Evolutionary conservation across 2,888 invertebrate genomes (phyloP), one percentile per base, ranked within the genome.

Genomic region (Chymomyza fuscimana): DNA sequence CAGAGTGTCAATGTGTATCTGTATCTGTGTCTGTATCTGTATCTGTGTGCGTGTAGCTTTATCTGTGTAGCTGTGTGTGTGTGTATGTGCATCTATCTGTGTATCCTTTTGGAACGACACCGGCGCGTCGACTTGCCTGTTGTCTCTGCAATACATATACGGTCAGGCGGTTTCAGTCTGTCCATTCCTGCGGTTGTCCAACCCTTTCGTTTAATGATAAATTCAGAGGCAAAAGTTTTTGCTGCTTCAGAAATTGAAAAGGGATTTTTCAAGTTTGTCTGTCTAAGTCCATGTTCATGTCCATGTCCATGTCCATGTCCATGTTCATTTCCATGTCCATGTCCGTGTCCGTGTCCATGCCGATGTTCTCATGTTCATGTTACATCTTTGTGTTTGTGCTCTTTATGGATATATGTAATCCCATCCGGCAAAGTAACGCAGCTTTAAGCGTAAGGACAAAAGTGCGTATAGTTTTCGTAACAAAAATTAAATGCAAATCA

Each of bases 141-240:
- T 46, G 40, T 46, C 40, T 46, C 40, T 46, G 40, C 40, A 32
- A 32, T 32, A 32, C 32, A 32, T 46, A 46, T 46, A 46, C 40
- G 40, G 40, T 12, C 40, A 46, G 40, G 40, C 40, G 40, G 12
- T 46, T 52, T 7, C 9, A 19, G 61, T 60, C 66, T 10, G 25
- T 66, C 52, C 60, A 66, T 51, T 54, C 36, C 50, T 61, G 60
- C 60, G 25, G 50, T 52, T 51, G 54, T 58, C 50, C 59, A 69
- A 71, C 71, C 71, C 71, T 67, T 71, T 61, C 67, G 56, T 71
- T 71, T 67, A 71, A 67, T 67, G 64, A 71, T 67, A 71, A 67
- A 71, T 59, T 46, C 36, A 52, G 64, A 65, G 60, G 64, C 69
- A 64, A 65, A 69, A 65, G 56, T 62, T 69, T 69, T 40, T 61